Percentiles rank a stretch among this genome's conserved stretches.
Conservation (phyloP, 2,113 vertebrate species). For the Corvus hawaiiensis region DNA sequence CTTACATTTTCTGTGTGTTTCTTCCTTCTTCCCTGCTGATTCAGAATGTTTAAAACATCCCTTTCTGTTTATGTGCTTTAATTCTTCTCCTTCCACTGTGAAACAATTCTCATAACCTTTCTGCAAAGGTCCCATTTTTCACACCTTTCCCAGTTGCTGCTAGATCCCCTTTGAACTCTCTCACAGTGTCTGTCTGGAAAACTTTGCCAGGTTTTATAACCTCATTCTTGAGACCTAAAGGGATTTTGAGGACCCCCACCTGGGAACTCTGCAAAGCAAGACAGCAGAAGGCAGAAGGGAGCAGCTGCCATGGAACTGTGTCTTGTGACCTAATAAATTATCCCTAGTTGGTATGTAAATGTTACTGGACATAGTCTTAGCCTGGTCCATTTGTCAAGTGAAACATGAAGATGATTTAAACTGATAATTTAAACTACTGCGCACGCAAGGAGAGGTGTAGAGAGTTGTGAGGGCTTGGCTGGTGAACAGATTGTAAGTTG, state of each 20-base stretch:
- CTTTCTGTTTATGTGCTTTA: conserved; percentile 9
- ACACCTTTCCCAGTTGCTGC: conserved; percentile 23
- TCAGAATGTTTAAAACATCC: conserved; percentile 1
- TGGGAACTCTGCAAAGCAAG: not conserved
- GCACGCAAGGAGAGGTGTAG: not conserved
- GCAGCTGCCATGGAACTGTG: not conserved
- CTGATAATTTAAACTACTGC: not conserved
- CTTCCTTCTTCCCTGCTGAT: conserved; percentile 9
- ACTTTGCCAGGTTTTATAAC: not conserved
- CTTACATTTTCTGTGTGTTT: not conserved
- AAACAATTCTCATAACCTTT: conserved; percentile 40
- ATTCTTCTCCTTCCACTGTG: not conserved
- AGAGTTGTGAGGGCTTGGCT: not conserved
- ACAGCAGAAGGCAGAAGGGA: not conserved
- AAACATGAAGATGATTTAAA: not conserved
- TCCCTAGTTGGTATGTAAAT: not conserved
- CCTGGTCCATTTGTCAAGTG: not conserved
- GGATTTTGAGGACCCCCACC: not conserved
- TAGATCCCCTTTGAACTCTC: not conserved
- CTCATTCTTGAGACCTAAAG: not conserved
- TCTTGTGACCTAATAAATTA: not conserved
- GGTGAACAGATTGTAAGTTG: not conserved
- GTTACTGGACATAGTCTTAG: not conserved
- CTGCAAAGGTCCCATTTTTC: conserved; percentile 5
- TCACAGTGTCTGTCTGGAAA: not conserved